Base-by-base conservation (phyloP, 2,113 vertebrate species). In the Protobothrops mucrosquamatus region DNA sequence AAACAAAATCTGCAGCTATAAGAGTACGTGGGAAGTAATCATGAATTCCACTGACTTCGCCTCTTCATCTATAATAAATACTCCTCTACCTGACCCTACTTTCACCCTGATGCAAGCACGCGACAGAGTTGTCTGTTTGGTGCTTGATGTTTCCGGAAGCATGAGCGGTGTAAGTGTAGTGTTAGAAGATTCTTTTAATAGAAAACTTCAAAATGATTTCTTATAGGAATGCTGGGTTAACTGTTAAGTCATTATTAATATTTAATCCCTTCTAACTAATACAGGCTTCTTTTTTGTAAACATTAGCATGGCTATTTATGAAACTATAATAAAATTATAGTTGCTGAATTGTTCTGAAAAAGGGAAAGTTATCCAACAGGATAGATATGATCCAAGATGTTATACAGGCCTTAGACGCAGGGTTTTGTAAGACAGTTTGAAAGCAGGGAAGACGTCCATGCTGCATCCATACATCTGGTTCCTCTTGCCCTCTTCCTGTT, bases 101-200 rank as follows among this genome's bases (percentile, higher is more conserved):
- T 54, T 98, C 93, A 95, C 85, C 5, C 46, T 97, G 85, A 91
- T 98, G 22, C 97, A 95, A 29, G 55, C 94, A 48, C 92, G 86
- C 89, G 74, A 95, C 24, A 94, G 95, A 92, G 95, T 95, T 8
- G 91, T 98, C 18, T 96, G 95, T 22, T 95, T 98, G 48, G 96
- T 98, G 43, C 96, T 98, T 89, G 98, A 98, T 95, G 95, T 97
- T 91, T 98, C 98, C 87, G 96, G 95, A 93, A 98, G 97, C 92
- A 98, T 98, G 97, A 0, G 0, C 4, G 0, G 0, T 6, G 97
- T 98, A 96, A 96, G 97, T 69, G 4, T 92, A 57, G 18, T 34
- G 6, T 81, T 81, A 81, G 74, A 81, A 43, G 2, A 81, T 43
- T 43, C 34, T 81, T 43, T 81, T 81, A 43, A 22, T 18, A 81